Base-by-base conservation (phyloP, 2,797 vertebrate species). In the Microtus agrestis region DNA sequence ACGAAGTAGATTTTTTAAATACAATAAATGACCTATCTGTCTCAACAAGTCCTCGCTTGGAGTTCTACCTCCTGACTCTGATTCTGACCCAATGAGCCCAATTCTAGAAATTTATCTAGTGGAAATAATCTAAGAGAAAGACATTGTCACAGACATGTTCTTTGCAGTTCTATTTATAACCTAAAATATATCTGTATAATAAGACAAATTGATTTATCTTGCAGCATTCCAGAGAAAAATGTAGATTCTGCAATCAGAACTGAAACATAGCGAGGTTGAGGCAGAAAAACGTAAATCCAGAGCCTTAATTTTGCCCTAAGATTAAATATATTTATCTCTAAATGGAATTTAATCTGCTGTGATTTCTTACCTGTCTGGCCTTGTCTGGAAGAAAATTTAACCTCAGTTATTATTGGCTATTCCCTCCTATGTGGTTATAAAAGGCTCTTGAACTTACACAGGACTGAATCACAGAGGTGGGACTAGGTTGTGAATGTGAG, bases 71-170 rank as follows among this genome's bases (percentile, higher is more conserved):
- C 43, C 15, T 95, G 48, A 95, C 73, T 92, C 71, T 97, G 63
- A 80, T 79, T 31, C 88, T 92, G 74, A 91, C 69, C 69, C 48
- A 82, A 27, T 95, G 63, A 96, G 40, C 40, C 40, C n/a, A 87
- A 54, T 93, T 94, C 71, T 97, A 79, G 77, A 74, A 96, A 96
- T 91, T 96, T 94, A 92, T 87, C 61, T 91, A 90, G 71, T 46
- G 78, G 85, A 96, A 93, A 90, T 93, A 93, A 97, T 97, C 85
- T 94, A 65, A 94, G 92, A 88, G 76, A 91, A 93, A 97, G 78
- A 94, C 63, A 91, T 43, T 51, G 51, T 87, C 69, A 94, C 76
- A 96, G 29, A 12, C 82, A 91, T 90, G 74, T 94, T 93, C 91
- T 94, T 86, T 81, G 81, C 56, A 85, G 65, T 92, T 67, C 95